phyloP scores from a whole-genome alignment of 2,888 invertebrate species.

The Heteropelma amictum region DNA sequence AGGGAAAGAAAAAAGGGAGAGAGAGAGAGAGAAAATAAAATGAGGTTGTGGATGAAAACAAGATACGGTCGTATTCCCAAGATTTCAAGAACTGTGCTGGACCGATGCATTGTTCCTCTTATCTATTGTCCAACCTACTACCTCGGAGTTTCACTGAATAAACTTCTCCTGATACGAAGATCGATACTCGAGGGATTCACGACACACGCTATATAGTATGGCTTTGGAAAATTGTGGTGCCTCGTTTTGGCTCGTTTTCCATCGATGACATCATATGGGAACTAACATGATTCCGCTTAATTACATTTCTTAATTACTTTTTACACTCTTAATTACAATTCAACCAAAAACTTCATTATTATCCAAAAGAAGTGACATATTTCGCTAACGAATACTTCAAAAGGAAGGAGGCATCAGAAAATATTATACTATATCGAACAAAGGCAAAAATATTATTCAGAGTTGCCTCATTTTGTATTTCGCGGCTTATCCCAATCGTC shows the following conservation, averaged over 20 bases:
- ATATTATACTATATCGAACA: too few species aligned
- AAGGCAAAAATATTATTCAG: too few species aligned
- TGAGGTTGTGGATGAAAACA: slow-evolving; percentile 51
- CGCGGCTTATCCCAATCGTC: too few species aligned
- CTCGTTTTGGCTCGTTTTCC: slow-evolving; percentile 54
- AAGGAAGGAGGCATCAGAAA: too few species aligned
- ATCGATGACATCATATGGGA: slow-evolving; percentile 44
- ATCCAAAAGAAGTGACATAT: too few species aligned
- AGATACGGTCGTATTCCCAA: slow-evolving; percentile 48
- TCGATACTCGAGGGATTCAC: slow-evolving; percentile 55
- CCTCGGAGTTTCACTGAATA: slow-evolving; percentile 44
- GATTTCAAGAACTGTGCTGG: slow-evolving; percentile 47
- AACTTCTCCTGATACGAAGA: slow-evolving; percentile 52
- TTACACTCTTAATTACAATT: too few species aligned
- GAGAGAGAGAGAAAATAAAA: slow-evolving; percentile 38
- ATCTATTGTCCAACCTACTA: slow-evolving; percentile 51
- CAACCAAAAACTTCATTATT: too few species aligned
- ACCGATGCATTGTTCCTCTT: slow-evolving; percentile 57
- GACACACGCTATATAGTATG: slow-evolving; percentile 4
- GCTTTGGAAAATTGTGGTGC: slow-evolving; percentile 52
- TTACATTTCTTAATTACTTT: too few species aligned
- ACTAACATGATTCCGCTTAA: too few species aligned
- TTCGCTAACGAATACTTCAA: too few species aligned
- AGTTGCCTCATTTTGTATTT: too few species aligned
- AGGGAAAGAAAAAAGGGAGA: not conserved